Conservation (phyloP, 1,140 invertebrate species). For the Drosophila pandora region DNA sequence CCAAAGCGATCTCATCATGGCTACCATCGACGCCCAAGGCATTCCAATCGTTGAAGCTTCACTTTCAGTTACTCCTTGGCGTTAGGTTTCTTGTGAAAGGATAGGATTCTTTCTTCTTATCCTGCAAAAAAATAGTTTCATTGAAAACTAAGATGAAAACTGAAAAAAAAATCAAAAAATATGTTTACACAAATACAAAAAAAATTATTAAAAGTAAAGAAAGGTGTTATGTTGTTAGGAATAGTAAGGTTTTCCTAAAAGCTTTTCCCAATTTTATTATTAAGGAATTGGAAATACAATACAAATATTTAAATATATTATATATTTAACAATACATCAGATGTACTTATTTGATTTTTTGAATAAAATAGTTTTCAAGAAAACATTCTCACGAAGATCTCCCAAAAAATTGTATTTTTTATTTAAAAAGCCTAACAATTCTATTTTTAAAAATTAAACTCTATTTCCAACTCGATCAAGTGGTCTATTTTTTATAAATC, state of each 20-base stretch:
- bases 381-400: too few relatives aligned
- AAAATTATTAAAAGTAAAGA: conserved; percentile 7
- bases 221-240: not conserved
- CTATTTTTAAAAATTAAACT: too few relatives aligned
- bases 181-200: conserved; percentile 22
- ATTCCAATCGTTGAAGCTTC: conserved; percentile 33
- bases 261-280: too few relatives aligned
- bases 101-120: conserved; percentile 19
- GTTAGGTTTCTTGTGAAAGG: conserved; percentile 42
- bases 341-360: too few relatives aligned
- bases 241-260: too few relatives aligned
- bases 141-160: conserved; percentile 1
- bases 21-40: conserved; percentile 1
- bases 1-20: conserved; percentile 4
- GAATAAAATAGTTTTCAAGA: too few relatives aligned
- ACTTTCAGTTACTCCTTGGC: conserved; percentile 24
- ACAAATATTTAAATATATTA: too few relatives aligned
- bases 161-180: conserved; percentile 15
- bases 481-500: not conserved
- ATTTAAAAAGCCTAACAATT: too few relatives aligned
- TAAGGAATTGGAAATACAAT: too few relatives aligned
- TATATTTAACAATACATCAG: too few relatives aligned
- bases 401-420: too few relatives aligned
- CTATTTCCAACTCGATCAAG: too few relatives aligned
- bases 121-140: conserved; percentile 19